Evolutionary conservation across 1,140 invertebrate species (phyloP).

Genomic region (Carcinoscorpius rotundicauda): DNA sequence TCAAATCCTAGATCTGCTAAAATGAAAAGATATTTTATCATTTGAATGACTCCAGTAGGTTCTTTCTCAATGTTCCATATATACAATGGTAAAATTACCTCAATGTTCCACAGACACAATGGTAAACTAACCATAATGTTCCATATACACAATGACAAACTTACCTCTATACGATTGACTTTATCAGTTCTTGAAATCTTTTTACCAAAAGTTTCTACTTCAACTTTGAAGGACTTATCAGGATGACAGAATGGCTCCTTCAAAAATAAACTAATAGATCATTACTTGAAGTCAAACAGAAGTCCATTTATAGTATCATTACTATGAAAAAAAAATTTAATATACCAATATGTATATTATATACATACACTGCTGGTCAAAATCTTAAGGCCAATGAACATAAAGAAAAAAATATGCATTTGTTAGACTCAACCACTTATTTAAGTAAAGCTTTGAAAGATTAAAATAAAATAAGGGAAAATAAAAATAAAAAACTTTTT

Average conservation of each 20-base stretch:
- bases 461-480: no score
- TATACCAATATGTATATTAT: background rate
- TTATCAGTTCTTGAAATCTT: conserved; percentile 64
- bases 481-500: no score
- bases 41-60: no score
- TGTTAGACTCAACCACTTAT: background rate
- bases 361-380: background rate
- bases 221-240: conserved; percentile 40
- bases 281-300: background rate
- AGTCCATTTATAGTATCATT: background rate
- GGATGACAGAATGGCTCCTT: background rate
- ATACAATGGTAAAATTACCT: no score
- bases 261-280: background rate
- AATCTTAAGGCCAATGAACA: background rate
- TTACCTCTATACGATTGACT: conserved; percentile 71
- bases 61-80: no score
- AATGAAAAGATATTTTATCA: no score
- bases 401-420: background rate
- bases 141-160: background rate
- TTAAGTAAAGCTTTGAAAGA: no score
- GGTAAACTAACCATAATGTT: no score
- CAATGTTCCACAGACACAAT: no score
- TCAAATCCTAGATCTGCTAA: no score
- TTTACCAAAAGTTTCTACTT: conserved; percentile 76
- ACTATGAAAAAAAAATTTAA: background rate